Conservation (phyloP, 2,113 vertebrate genomes). For the Agapornis roseicollis region DNA sequence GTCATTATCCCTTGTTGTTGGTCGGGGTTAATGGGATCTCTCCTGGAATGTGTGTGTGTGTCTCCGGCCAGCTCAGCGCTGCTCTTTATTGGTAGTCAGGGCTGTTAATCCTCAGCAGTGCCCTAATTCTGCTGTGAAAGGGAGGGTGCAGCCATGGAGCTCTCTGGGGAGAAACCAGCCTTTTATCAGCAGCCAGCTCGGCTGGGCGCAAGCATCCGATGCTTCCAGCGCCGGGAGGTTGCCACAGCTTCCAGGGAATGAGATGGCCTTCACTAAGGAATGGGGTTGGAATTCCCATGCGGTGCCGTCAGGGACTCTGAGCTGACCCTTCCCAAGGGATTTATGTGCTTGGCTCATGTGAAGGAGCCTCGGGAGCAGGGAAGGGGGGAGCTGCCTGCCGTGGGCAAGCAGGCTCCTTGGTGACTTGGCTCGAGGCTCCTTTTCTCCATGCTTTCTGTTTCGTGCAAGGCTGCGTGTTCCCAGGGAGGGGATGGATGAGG, state of each 20-base stretch:
- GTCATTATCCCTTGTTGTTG: neutral
- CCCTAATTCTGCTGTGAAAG: neutral
- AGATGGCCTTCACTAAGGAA: neutral
- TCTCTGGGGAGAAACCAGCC: neutral
- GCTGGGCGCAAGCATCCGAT: neutral
- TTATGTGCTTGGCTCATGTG: rapidly evolving
- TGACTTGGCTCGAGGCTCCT: neutral
- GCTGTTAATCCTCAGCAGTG: conserved; percentile 16
- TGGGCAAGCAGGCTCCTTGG: neutral
- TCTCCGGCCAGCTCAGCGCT: neutral
- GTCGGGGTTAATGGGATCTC: neutral
- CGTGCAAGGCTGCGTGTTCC: neutral
- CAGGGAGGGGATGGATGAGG: too few relatives aligned
- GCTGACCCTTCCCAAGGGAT: neutral
- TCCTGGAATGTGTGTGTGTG: neutral
- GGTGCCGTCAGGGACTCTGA: neutral
- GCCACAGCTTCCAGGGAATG: neutral
- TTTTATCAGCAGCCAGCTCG: neutral
- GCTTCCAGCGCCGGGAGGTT: neutral
- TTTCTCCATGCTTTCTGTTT: neutral
- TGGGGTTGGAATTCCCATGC: neutral
- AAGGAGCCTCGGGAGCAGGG: neutral
- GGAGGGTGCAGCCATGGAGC: neutral
- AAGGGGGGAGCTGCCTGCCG: neutral
- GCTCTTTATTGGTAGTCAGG: neutral